phyloP scores from a whole-genome alignment of 2,797 vertebrate genomes.

The Lutjanus campechanus region DNA sequence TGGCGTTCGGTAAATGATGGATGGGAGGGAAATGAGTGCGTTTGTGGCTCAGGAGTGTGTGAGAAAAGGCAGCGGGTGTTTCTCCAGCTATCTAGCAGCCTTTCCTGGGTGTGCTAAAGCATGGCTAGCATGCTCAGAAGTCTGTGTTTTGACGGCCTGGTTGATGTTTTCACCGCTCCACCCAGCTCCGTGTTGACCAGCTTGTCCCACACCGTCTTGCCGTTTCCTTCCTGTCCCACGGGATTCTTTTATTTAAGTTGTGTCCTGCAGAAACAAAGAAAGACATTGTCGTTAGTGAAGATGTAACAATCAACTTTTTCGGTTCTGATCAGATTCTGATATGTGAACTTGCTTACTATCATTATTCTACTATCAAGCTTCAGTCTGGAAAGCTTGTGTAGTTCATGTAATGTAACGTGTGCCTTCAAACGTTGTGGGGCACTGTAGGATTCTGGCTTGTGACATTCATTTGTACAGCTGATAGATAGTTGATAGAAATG shows the following conservation, averaged over 20 bases:
- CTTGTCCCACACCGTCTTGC: slow-evolving; percentile 26
- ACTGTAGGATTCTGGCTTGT: no score
- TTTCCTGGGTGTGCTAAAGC: slow-evolving; percentile 68
- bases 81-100: slow-evolving; percentile 53
- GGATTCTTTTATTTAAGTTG: slow-evolving; percentile 40
- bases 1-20: slow-evolving; percentile 31
- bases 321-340: no score
- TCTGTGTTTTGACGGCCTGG: neutral
- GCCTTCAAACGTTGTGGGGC: no score
- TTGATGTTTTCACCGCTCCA: slow-evolving; percentile 38
- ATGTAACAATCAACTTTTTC: no score
- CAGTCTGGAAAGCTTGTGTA: no score
- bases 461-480: no score
- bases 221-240: slow-evolving; percentile 45
- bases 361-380: no score
- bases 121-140: slow-evolving; percentile 52
- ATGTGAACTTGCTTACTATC: no score
- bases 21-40: neutral
- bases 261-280: slow-evolving; percentile 65
- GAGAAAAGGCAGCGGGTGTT: slow-evolving; percentile 21
- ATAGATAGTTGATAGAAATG: no score
- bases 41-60: slow-evolving; percentile 25
- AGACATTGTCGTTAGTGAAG: slow-evolving; percentile 30
- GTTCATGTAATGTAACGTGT: no score
- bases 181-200: slow-evolving; percentile 35